phyloP scores from a whole-genome alignment of 2,113 vertebrate species.

The Lepus timidus region DNA sequence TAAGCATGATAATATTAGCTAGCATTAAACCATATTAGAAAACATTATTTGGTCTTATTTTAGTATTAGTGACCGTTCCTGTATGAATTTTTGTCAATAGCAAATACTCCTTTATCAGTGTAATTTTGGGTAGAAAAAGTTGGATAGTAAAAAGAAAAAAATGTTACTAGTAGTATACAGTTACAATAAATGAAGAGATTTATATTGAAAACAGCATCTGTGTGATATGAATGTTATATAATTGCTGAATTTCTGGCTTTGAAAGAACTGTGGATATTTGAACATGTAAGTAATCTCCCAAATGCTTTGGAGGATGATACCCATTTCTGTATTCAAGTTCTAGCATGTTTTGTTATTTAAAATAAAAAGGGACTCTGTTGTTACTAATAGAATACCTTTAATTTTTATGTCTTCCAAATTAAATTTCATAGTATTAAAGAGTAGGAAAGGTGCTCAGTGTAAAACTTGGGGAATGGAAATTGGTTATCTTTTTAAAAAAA shows the following conservation, averaged over 20 bases:
- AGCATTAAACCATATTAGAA: constrained; percentile 23
- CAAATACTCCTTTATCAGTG: not conserved
- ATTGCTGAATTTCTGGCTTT: constrained; percentile 46
- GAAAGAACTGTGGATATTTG: constrained; percentile 30
- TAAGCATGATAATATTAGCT: not conserved
- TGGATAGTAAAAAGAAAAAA: constrained; percentile 24
- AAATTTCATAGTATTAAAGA: constrained; percentile 16
- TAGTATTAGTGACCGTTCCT: not conserved
- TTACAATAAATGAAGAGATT: not conserved
- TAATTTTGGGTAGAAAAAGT: not conserved
- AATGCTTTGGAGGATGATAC: constrained; percentile 29
- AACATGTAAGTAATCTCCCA: not conserved
- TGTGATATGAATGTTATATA: constrained; percentile 23
- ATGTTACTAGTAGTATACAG: not conserved
- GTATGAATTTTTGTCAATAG: constrained; percentile 30
- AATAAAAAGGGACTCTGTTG: not conserved
- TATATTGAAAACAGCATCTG: constrained; percentile 15
- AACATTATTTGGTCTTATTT: not conserved
- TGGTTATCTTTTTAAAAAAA: not conserved
- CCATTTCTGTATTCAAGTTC: constrained; percentile 40
- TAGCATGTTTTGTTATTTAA: constrained; percentile 25
- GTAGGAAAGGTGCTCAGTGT: not conserved
- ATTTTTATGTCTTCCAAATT: not conserved
- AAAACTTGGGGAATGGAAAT: constrained; percentile 50
- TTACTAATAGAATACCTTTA: not conserved